Conservation (phyloP, 2,797 vertebrate genomes). For the Falco naumanni region DNA sequence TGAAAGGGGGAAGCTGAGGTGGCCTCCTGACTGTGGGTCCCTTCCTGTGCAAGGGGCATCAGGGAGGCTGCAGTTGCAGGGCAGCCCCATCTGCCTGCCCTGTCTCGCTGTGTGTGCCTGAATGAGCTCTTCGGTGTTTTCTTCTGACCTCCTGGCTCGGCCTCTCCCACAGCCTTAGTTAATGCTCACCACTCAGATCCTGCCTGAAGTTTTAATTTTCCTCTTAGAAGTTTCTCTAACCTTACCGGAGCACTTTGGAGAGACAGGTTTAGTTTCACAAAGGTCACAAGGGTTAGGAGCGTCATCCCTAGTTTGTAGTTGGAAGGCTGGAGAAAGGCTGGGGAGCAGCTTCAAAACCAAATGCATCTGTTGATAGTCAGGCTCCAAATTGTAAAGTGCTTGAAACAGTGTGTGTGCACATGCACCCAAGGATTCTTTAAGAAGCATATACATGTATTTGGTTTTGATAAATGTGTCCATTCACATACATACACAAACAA, state of each 20-base stretch:
- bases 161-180: neutral
- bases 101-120: accelerated
- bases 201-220: neutral
- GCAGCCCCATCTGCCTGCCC: neutral
- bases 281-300: neutral
- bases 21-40: neutral
- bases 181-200: neutral
- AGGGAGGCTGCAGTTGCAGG: neutral
- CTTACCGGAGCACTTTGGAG: neutral
- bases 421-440: neutral
- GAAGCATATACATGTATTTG: neutral
- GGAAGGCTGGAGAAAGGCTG: neutral
- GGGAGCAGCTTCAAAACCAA: neutral
- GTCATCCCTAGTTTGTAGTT: neutral
- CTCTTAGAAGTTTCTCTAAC: neutral
- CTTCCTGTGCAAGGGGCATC: neutral
- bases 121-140: accelerated
- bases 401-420: neutral
- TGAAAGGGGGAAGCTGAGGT: neutral
- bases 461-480: neutral
- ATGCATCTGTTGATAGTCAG: neutral
- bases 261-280: neutral
- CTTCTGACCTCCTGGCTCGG: neutral
- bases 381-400: neutral
- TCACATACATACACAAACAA: accelerated